Base-by-base conservation (phyloP, 2,797 vertebrate species). In the Anguilla pacifica region DNA sequence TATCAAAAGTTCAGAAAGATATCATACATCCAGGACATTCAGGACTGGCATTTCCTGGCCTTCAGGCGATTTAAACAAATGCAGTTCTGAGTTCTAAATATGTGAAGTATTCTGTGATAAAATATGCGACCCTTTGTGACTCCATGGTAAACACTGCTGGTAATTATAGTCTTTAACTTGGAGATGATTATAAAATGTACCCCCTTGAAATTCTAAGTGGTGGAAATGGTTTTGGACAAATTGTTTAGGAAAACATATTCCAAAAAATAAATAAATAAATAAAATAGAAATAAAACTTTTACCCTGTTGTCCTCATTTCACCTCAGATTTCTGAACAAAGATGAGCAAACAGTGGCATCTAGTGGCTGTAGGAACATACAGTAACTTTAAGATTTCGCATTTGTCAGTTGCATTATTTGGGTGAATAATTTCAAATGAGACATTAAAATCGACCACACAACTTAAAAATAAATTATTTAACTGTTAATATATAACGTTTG, bases 331-430 rank as follows among this genome's bases (percentile, higher is more conserved):
- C 15, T n/a, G n/a, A 39, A 22, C 46, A 70, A 10, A 25, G 46
- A 43, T 51, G 53, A 35, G 86, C 39, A 88, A 31, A 74, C 85
- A 85, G 61, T 57, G 89, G 59, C 91, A 91, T 91, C 90, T 92
- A 88, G 89, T 85, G 91, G 89, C 15, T 59, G 19, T 49, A 64
- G n/a, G 1, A 10, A 19, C 17, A 17, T 28, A 87, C 72, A 85
- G 87, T 89, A 89, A 43, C 17, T 49, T 81, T 49, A 81, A 19
- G 5, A 43, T 22, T 6, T 22, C 74, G 15, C 5, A 79, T 79
- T 46, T 6, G 1, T 46, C 35, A 43, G 39, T 35, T 46, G 17
- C 17, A 81, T 81, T 49, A 25, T 81, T 10, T 49, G 17, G 6
- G 35, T 43, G 15, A 13, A 77, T 43, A 6, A 77, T 72, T 72